Conservation (phyloP, 2,113 vertebrate species). For the Ciconia stormi region DNA sequence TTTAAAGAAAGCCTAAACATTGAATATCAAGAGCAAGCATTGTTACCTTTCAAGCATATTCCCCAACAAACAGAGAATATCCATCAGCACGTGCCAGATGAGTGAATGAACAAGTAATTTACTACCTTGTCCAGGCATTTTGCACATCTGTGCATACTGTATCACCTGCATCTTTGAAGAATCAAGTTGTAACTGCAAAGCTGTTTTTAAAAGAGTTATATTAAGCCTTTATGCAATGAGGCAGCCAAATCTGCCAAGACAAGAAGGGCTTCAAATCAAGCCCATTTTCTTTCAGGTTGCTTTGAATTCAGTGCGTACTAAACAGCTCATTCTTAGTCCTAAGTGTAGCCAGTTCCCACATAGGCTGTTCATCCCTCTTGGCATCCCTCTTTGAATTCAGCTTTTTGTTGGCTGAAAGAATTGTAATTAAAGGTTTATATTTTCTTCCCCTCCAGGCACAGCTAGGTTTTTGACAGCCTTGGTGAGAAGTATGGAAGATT, state of each 20-base stretch:
- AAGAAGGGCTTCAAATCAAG: background rate
- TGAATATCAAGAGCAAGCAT: background rate
- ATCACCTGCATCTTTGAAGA: background rate
- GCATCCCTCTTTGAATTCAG: background rate
- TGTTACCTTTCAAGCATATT: background rate
- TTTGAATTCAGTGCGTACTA: background rate
- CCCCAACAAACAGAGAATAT: background rate
- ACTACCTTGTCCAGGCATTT: background rate
- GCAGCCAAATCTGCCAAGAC: background rate
- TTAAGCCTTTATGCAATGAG: background rate
- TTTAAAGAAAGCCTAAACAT: background rate
- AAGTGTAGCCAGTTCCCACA: background rate
- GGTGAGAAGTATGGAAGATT: slow-evolving; percentile 68
- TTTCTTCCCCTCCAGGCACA: slow-evolving; percentile 64
- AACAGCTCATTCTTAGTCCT: background rate
- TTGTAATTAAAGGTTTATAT: background rate
- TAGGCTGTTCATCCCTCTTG: background rate
- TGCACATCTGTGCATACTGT: background rate
- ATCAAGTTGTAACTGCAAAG: background rate
- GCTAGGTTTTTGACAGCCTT: slow-evolving; percentile 68
- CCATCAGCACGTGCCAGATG: background rate
- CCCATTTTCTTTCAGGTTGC: background rate
- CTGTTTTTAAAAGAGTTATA: background rate
- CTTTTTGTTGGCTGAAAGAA: background rate
- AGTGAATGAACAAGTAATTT: background rate